Conservation (phyloP, 2,113 vertebrate genomes). For the Mormoops blainvillei region DNA sequence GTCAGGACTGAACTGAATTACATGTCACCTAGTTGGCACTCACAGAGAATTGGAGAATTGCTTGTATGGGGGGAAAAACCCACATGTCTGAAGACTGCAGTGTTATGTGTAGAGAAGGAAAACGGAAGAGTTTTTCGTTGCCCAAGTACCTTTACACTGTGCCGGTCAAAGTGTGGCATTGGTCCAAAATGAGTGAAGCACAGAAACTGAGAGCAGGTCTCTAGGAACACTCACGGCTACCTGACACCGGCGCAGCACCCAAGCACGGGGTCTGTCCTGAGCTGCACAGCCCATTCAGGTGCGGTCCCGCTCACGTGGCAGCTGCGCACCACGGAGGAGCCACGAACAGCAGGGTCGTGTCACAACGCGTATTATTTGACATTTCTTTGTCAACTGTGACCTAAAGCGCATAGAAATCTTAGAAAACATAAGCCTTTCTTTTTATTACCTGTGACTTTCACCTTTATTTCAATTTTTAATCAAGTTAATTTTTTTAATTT, state of each 20-base stretch:
- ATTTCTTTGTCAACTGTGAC: background rate
- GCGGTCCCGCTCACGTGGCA: background rate
- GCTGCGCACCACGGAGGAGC: background rate
- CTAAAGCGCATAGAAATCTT: background rate
- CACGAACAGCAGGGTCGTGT: background rate
- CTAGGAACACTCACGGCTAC: background rate
- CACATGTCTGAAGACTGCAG: background rate
- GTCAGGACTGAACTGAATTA: background rate
- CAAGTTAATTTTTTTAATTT: background rate
- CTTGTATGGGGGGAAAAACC: too few relatives aligned
- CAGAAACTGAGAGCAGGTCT: background rate
- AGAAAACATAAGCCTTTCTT: background rate
- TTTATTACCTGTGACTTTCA: background rate
- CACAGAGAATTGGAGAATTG: background rate
- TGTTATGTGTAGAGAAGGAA: background rate
- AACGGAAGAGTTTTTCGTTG: background rate
- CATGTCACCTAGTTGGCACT: background rate
- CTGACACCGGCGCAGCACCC: background rate
- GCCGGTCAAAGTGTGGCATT: background rate
- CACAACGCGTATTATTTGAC: fast-evolving
- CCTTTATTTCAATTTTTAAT: background rate
- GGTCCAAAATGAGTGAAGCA: background rate
- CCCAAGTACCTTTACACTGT: background rate
- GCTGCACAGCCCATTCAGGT: background rate
- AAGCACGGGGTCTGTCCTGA: background rate